Evolutionary conservation across 1,140 invertebrate species (phyloP), one percentile per base, ranked within the genome.

Genomic region (Drosophila yakuba): DNA sequence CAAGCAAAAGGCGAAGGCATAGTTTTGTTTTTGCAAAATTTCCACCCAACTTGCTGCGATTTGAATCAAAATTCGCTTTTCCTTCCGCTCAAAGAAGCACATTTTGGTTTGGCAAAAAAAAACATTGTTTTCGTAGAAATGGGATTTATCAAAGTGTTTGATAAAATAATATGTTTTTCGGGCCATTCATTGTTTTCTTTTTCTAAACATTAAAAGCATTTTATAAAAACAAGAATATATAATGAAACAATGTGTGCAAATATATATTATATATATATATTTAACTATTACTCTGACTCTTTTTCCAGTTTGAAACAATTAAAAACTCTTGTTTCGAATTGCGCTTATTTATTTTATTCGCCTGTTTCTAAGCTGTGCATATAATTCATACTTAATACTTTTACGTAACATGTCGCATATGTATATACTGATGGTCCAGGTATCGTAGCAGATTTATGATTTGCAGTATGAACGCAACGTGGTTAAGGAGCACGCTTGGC

Each of bases 401-500:
- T 8, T 14, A 39, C 4, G 38, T 14, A 14, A 39, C 4, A 28
- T 48, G 4, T n/a, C 10, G 2, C 5, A 8, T 51, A 3, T 11
- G 4, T 8, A 0, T 32, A 32, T 32, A 28, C n/a, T 48, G 25
- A 51, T 36, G 28, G 10, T 3, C 5, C n/a, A 50, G 15, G 50
- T 36, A 17, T 36, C 50, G 7, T 15, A 15, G 5, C n/a, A 15
- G 8, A 15, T 7, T 47, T 4, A 15, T 20, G 11, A 15, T 8
- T 4, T 23, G 62, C 80, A 84, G 52, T 85, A 84, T n/a, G 32
- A 0, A 10, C 0, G 3, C n/a, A 11, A 1, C 20, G 64, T 64
- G 14, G 56, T 28, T 0, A 0, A 10, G 15, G 3, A 0, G 56
- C 80, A 84, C 0, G 51, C 1, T 50, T 74, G 77, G 15, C 0